Evolutionary conservation across 2,797 vertebrate genomes (phyloP).

Genomic region (Decapterus maruadsi): DNA sequence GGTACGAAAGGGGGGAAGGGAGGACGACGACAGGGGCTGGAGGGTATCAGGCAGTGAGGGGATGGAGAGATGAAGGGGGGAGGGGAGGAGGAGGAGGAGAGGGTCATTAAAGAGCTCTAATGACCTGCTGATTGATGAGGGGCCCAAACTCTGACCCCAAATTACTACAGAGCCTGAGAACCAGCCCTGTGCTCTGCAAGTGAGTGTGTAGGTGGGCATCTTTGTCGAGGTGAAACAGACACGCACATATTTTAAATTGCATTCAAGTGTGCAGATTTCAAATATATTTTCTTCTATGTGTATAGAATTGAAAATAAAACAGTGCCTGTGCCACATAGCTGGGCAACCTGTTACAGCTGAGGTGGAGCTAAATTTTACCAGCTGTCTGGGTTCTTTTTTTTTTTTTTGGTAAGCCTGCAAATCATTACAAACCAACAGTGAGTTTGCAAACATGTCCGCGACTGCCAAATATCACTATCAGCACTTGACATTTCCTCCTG

Average conservation of each 20-base stretch:
- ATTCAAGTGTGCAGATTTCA: neutral
- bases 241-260: neutral
- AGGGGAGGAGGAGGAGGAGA: slow-evolving; percentile 31
- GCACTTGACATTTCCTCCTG: neutral
- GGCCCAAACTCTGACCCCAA: slow-evolving; percentile 84
- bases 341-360: slow-evolving; percentile 1
- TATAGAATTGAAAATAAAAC: neutral
- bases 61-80: slow-evolving; percentile 20
- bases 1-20: slow-evolving; percentile 7
- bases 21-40: slow-evolving; percentile 13
- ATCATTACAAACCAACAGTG: slow-evolving; percentile 6
- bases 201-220: slow-evolving; percentile 44
- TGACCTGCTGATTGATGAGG: slow-evolving; percentile 86
- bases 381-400: neutral
- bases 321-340: neutral
- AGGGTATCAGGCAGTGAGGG: slow-evolving; percentile 40
- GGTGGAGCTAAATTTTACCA: slow-evolving; percentile 2
- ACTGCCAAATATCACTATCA: neutral
- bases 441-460: neutral
- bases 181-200: slow-evolving; percentile 48
- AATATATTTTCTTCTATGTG: neutral
- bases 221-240: slow-evolving; percentile 34
- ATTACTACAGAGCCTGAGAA: slow-evolving; percentile 86
- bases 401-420: neutral
- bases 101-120: slow-evolving; percentile 85